Conservation (phyloP, 2,113 vertebrate genomes). For the Labrus mixtus region DNA sequence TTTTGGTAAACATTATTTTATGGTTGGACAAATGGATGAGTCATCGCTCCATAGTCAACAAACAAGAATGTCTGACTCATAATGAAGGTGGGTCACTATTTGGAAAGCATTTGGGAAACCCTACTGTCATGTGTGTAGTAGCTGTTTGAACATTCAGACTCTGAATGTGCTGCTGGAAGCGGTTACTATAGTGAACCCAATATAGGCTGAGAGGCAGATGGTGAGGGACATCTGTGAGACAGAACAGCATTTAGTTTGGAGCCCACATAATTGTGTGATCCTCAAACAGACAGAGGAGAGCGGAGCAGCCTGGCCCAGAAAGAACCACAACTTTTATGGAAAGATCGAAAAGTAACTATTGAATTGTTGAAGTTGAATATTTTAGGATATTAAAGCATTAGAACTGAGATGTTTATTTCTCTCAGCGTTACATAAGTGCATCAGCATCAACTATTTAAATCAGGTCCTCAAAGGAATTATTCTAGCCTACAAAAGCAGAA, state of each 20-base stretch:
- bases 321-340: not conserved
- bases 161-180: constrained; percentile 5
- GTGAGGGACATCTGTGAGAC: constrained; percentile 29
- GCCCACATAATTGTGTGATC: not conserved
- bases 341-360: not conserved
- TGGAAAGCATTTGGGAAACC: constrained; percentile 37
- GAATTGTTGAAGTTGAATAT: not conserved
- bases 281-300: not conserved
- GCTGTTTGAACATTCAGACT: constrained; percentile 17
- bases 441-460: not conserved
- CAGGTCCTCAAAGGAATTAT: not conserved
- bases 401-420: not conserved
- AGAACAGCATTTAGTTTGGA: constrained; percentile 11
- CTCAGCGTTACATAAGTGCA: too few relatives aligned
- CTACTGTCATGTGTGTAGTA: constrained; percentile 24
- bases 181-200: constrained; percentile 22
- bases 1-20: not conserved
- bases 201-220: constrained; percentile 20
- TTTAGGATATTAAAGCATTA: not conserved
- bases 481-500: constrained; percentile 6
- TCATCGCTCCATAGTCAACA: constrained; percentile 6
- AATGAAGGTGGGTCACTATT: constrained; percentile 15
- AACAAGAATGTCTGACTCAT: constrained; percentile 10
- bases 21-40: constrained; percentile 9
- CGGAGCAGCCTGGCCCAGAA: not conserved